These are phyloP conservation scores for Ailurus styani DNA, from an alignment of 2,113 vertebrate genomes.

Conservation along the genomic window DNA sequence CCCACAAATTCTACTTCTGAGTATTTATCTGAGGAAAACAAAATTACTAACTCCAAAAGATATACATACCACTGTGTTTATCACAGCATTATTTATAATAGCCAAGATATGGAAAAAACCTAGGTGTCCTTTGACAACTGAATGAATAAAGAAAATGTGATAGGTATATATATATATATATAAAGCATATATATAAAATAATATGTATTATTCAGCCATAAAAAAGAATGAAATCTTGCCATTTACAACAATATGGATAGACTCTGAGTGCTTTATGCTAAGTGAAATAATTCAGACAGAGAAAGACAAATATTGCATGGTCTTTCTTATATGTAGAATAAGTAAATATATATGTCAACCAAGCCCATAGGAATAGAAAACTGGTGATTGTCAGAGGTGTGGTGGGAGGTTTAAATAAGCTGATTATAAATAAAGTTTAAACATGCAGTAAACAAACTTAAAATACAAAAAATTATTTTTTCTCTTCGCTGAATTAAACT, in stretches of 20 bases:
- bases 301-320: not conserved
- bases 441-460: not conserved
- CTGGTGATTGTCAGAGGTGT: constrained; percentile 55
- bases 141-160: not conserved
- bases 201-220: not conserved
- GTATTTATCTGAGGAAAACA: not conserved
- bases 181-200: not conserved
- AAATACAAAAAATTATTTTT: constrained; percentile 55
- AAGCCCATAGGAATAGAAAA: not conserved
- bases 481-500: constrained; percentile 82
- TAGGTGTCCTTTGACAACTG: not conserved
- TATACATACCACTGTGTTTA: not conserved
- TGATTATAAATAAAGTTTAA: not conserved
- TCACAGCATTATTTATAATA: not conserved
- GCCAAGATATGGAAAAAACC: not conserved
- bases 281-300: not conserved
- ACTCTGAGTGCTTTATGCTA: not conserved
- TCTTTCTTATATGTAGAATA: not conserved
- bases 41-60: not conserved
- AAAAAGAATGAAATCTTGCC: not conserved
- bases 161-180: not conserved
- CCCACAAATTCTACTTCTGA: not conserved
- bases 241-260: not conserved
- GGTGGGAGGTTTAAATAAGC: not conserved
- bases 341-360: not conserved